Conservation (phyloP, 2,888 invertebrate species). For the Drosophila merina region DNA sequence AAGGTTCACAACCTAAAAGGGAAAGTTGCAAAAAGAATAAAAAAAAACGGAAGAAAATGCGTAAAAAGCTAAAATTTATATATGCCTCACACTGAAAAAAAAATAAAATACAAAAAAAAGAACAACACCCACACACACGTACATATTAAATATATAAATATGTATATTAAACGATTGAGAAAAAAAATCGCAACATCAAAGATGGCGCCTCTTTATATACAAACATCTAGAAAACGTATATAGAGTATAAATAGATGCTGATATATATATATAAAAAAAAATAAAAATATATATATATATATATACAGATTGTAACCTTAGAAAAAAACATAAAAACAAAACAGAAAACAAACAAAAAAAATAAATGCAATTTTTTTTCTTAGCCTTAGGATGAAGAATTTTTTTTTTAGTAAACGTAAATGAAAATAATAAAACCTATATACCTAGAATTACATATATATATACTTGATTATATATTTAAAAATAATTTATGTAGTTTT, state of each 20-base stretch:
- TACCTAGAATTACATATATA: constrained; percentile 33
- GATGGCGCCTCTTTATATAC: constrained; percentile 67
- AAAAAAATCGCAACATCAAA: constrained; percentile 66
- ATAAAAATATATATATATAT: constrained; percentile 20
- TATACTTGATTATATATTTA: constrained; percentile 56
- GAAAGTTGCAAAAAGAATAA: background rate
- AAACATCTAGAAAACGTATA: constrained; percentile 36
- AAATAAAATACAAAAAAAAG: constrained; percentile 3
- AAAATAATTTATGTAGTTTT: constrained; percentile 77
- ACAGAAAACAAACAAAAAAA: constrained; percentile 27
- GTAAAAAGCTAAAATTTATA: constrained; percentile 23
- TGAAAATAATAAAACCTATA: constrained; percentile 38
- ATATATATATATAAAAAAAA: constrained; percentile 35
- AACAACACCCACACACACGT: constrained; percentile 12
- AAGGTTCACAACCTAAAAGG: background rate
- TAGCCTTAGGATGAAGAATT: constrained; percentile 70
- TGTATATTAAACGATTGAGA: constrained; percentile 47
- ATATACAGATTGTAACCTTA: constrained; percentile 71
- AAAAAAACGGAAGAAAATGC: background rate
- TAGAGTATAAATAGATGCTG: constrained; percentile 32
- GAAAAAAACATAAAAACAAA: constrained; percentile 32
- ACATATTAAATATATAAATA: constrained; percentile 41
- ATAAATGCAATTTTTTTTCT: constrained; percentile 68
- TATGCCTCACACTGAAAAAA: constrained; percentile 3
- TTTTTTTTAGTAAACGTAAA: constrained; percentile 76